Evolutionary conservation across 2,888 invertebrate genomes (phyloP).

Genomic region (Lasius fuliginosus): DNA sequence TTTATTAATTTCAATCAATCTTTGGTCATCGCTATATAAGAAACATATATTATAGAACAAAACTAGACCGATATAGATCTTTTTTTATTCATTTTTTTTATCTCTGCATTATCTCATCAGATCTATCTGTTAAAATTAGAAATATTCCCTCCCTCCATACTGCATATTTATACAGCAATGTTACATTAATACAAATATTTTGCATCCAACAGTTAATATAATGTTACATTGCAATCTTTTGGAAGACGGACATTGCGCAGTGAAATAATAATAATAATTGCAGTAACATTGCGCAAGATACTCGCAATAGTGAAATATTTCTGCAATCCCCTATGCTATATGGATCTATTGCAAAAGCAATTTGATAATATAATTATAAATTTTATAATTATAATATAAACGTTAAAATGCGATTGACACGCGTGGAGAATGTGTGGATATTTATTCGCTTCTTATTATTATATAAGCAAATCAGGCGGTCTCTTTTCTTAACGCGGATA

Average conservation of each 20-base stretch:
- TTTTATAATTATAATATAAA: too few species aligned
- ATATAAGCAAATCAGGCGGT: not conserved
- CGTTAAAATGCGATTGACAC: not conserved
- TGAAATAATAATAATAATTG: not conserved
- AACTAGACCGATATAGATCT: not conserved
- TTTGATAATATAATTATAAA: too few species aligned
- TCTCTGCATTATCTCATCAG: not conserved
- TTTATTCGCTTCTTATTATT: not conserved
- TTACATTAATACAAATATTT: not conserved
- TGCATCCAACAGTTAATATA: not conserved
- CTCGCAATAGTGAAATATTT: not conserved
- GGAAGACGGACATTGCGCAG: not conserved
- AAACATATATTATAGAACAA: not conserved
- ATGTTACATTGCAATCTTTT: not conserved
- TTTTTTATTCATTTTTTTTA: not conserved
- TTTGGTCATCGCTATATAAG: not conserved
- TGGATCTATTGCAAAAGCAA: not conserved
- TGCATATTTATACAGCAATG: not conserved
- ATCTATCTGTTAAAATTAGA: not conserved
- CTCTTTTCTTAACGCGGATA: conserved; percentile 6
- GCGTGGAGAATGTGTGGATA: not conserved
- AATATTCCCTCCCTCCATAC: not conserved
- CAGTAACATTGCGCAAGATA: not conserved
- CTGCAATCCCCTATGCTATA: not conserved
- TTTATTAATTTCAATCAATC: not conserved